Base-by-base conservation (phyloP, 2,888 invertebrate genomes). In the Elysia crispata region DNA sequence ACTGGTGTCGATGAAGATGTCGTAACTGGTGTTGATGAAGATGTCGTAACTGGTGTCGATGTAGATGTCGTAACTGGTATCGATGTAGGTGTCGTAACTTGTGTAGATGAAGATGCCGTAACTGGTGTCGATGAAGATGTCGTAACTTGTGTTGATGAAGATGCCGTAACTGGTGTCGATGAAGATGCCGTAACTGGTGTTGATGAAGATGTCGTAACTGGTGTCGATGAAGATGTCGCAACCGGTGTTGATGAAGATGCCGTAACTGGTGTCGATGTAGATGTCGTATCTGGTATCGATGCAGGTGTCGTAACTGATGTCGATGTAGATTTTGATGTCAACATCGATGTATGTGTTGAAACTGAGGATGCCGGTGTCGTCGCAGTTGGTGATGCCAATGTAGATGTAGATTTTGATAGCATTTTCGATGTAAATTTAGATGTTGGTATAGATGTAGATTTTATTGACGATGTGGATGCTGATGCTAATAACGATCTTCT, bases 371-470 rank as follows among this genome's bases (percentile, higher is more conserved):
- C 3, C 57, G 31, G 13, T 74, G 74, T 13, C 33, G 62, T 28
- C 8, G 62, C 8, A 64, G 62, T 28, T 72, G 72, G 13, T 31
- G 18, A n/a, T 23, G 23, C 49, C 13, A 49, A 25, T 30, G 15
- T 15, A 54, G 64, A 50, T 54, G 50, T 50, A 28, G 54, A 50
- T 41, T 18, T 5, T 67, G 31, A 15, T 74, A 67, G 11, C 33
- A 49, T 28, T 8, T 33, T 11, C 64, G 62, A 23, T 72, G 72
- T 11, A 23, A n/a, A n/a, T n/a, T n/a, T n/a, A n/a, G n/a, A 69
- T 69, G 69, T 30, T 69, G 31, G 31, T 69, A 31, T 13, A 30
- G 69, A 69, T 69, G 69, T 13, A 30, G 69, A 69, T 69, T 28
- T 30, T 18, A 23, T 30, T 18, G 69, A 69, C 11, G 69, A 69